Conservation (phyloP, 53 echinoderm and acorn worm genomes). For the Temnopleurus reevesii region DNA sequence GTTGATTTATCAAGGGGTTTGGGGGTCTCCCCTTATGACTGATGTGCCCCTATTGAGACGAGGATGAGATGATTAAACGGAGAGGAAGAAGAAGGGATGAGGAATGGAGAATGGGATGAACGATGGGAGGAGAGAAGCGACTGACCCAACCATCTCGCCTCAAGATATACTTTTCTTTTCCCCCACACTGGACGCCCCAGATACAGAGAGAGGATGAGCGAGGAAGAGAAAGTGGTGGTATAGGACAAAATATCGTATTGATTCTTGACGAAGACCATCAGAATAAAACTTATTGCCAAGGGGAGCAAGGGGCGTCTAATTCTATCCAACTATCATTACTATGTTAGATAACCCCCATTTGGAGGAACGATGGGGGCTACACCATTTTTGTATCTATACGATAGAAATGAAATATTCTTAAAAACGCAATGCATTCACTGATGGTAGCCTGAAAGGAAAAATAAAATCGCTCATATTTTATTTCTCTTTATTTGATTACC, state of each 20-base stretch:
- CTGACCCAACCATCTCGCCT: constrained; percentile 25
- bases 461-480: constrained; percentile 36
- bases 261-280: not conserved
- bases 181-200: constrained; percentile 16
- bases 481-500: constrained; percentile 38
- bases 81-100: not conserved
- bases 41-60: not conserved
- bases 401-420: not conserved
- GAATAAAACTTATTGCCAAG: constrained; percentile 42
- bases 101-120: not conserved
- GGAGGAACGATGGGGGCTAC: not conserved
- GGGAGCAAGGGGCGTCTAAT: not conserved
- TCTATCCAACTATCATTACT: not conserved
- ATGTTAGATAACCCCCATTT: not conserved
- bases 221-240: not conserved
- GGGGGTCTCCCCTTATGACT: not conserved
- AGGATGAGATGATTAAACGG: not conserved
- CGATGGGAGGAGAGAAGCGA: not conserved
- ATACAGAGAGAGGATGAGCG: not conserved
- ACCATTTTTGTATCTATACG: not conserved
- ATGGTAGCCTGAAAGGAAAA: not conserved
- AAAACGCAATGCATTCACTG: not conserved
- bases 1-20: no score
- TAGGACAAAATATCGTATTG: constrained; percentile 16
- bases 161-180: constrained; percentile 8